Evolutionary conservation across 2,797 vertebrate genomes (phyloP).

Genomic region (Spea hammondii): DNA sequence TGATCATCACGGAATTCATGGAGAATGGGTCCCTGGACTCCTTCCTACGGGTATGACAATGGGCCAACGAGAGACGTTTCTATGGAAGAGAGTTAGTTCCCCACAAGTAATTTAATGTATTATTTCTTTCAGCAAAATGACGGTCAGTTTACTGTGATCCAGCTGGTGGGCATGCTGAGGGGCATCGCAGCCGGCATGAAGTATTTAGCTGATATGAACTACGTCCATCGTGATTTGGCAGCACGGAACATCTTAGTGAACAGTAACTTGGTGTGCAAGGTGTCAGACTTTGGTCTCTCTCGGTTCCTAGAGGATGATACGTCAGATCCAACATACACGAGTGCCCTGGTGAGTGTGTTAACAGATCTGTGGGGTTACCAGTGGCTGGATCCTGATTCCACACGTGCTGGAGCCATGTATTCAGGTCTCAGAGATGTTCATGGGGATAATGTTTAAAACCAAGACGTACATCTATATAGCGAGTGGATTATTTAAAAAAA

Average conservation of each 20-base stretch:
- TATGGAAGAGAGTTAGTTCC: no score
- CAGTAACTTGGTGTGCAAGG: constrained; percentile 96
- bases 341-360: constrained; percentile 79
- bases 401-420: no score
- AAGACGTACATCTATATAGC: no score
- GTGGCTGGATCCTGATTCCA: neutral
- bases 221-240: constrained; percentile 91
- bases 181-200: constrained; percentile 94
- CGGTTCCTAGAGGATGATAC: constrained; percentile 95
- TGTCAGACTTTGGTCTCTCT: constrained; percentile 93
- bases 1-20: constrained; percentile 99
- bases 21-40: constrained; percentile 96
- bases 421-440: no score
- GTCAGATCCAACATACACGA: constrained; percentile 95
- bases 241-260: constrained; percentile 97
- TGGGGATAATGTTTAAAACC: no score
- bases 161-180: constrained; percentile 93
- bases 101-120: neutral
- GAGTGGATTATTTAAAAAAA: no score
- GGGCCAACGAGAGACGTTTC: no score
- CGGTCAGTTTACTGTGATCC: constrained; percentile 95
- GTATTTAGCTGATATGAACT: constrained; percentile 96
- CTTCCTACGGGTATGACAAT: constrained; percentile 84
- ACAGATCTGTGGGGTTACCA: neutral
- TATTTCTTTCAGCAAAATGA: constrained; percentile 84